Conservation (phyloP, 2,888 invertebrate genomes). For the Lasioglossum leucozonium region DNA sequence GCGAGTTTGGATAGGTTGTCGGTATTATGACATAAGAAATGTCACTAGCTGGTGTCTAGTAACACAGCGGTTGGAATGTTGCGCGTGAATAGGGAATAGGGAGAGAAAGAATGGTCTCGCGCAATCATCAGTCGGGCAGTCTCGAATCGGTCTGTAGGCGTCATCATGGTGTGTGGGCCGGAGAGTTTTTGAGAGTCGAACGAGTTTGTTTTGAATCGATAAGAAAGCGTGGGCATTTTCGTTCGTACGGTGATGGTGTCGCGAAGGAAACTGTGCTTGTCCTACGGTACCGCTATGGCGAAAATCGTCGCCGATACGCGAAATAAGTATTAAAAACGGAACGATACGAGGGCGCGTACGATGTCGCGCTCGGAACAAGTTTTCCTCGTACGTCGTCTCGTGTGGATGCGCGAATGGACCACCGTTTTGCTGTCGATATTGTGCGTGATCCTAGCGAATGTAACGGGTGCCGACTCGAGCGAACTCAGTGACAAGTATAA, state of each 20-base stretch:
- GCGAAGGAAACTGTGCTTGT: constrained; percentile 52
- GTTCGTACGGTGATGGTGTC: constrained; percentile 68
- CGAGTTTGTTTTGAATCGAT: constrained; percentile 78
- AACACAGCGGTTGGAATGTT: constrained; percentile 21
- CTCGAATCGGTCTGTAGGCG: constrained; percentile 68
- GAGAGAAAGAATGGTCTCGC: constrained; percentile 41
- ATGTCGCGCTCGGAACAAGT: constrained; percentile 66
- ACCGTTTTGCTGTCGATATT: constrained; percentile 40
- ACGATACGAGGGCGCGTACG: constrained; percentile 46
- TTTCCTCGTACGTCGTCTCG: constrained; percentile 53
- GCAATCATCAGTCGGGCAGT: constrained; percentile 48
- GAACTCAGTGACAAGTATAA: constrained; percentile 64
- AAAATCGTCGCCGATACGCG: constrained; percentile 29
- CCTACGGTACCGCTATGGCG: constrained; percentile 58
- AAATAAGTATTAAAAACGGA: constrained; percentile 52
- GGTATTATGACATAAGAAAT: not conserved
- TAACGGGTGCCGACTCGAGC: constrained; percentile 44
- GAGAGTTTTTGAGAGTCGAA: constrained; percentile 67
- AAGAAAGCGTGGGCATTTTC: constrained; percentile 64
- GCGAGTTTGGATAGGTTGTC: not conserved
- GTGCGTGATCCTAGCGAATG: constrained; percentile 37
- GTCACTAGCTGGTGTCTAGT: constrained; percentile 40
- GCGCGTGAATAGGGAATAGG: constrained; percentile 7
- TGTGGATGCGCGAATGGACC: constrained; percentile 46
- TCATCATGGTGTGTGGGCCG: constrained; percentile 74